These are phyloP conservation scores for Monodelphis domestica DNA, from an alignment of 2,797 vertebrate species.

Conservation along the genomic window DNA sequence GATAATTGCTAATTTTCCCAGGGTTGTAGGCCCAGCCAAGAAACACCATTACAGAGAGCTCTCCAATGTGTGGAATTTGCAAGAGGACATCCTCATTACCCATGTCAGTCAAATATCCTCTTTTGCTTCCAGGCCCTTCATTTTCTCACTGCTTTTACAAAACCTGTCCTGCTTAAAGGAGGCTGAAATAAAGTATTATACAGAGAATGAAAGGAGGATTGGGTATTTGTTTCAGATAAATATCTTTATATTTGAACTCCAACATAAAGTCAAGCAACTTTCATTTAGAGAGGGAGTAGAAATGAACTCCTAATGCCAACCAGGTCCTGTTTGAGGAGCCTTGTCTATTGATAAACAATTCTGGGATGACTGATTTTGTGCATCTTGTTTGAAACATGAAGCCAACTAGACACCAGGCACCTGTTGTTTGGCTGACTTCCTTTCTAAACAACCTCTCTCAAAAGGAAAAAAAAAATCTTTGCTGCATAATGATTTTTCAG, in stretches of 20 bases:
- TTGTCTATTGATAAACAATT: neutral
- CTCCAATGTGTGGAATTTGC: neutral
- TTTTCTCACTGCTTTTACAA: neutral
- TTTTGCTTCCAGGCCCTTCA: neutral
- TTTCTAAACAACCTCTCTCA: neutral
- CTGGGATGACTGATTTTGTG: neutral
- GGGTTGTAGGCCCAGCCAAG: neutral
- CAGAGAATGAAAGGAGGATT: neutral
- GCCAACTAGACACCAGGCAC: neutral
- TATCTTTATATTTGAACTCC: neutral
- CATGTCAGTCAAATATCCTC: fast-evolving
- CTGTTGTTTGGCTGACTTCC: neutral
- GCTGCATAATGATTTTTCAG: slow-evolving; percentile 52
- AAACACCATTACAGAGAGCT: fast-evolving
- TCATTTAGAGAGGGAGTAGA: neutral
- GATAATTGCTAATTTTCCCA: neutral
- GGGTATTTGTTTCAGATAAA: neutral
- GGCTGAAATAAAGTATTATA: fast-evolving
- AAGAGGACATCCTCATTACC: fast-evolving
- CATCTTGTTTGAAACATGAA: neutral
- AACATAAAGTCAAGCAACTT: neutral
- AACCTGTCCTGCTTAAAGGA: neutral
- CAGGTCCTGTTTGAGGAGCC: too few species aligned
- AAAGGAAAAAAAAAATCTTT: slow-evolving; percentile 39
- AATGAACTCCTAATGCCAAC: neutral